phyloP scores from a whole-genome alignment of 2,888 invertebrate genomes.

The Lathronympha strigana region DNA sequence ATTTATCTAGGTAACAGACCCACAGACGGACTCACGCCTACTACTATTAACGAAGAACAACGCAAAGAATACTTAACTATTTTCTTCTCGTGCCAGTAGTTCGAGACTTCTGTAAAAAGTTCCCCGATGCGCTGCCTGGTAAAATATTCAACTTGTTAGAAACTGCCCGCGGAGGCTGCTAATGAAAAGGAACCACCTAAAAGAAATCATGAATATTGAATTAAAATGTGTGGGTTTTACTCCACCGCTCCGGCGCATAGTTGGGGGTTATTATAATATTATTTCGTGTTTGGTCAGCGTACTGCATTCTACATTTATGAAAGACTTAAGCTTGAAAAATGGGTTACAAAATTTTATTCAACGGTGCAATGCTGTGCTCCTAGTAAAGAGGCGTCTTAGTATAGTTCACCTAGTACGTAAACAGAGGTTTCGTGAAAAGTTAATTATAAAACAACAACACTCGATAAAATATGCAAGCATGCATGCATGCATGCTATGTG shows the following conservation, averaged over 20 bases:
- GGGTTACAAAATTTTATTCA: neutral
- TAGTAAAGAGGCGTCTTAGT: neutral
- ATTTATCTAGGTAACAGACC: constrained; percentile 15
- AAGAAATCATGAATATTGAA: constrained; percentile 38
- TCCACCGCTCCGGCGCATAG: constrained; percentile 4
- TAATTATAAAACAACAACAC: too few species aligned
- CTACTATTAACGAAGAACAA: constrained; percentile 47
- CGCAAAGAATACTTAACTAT: constrained; percentile 55
- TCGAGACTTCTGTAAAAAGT: constrained; percentile 56
- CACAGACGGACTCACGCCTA: constrained; percentile 34
- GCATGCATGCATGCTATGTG: too few species aligned
- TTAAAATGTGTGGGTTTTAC: constrained; percentile 36
- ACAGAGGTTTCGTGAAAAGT: too few species aligned
- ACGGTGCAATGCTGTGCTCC: neutral
- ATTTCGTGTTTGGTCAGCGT: constrained; percentile 6
- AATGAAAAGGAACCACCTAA: constrained; percentile 50
- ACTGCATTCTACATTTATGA: neutral
- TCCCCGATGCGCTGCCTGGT: constrained; percentile 55
- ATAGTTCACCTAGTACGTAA: too few species aligned
- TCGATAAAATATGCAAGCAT: too few species aligned
- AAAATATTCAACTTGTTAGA: constrained; percentile 66
- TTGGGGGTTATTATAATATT: constrained; percentile 8
- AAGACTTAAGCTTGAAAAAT: constrained; percentile 3
- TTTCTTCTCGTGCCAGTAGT: constrained; percentile 54
- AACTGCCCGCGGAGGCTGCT: constrained; percentile 51